Evolutionary conservation across 2,113 vertebrate species (phyloP), one percentile per base, ranked within the genome.

Genomic region (Mormyrus iriodes): DNA sequence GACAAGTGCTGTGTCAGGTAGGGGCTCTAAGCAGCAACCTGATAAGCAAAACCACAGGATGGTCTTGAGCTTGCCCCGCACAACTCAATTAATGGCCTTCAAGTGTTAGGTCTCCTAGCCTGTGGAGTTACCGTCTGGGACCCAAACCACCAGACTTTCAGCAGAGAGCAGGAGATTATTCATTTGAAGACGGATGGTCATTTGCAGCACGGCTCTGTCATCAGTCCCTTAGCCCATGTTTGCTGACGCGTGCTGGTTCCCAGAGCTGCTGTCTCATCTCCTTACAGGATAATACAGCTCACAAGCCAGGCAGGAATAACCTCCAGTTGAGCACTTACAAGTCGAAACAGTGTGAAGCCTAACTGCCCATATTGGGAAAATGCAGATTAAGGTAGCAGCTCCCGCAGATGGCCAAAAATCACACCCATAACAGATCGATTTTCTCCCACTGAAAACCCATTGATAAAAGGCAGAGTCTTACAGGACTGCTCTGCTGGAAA

Each of bases 191-290:
- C 12, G 58, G 44, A 24, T 35, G 27, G 48, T 88, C 89, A 89
- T 90, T 92, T 90, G 89, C 87, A 61, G 31, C 51, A 89, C 86
- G 89, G 85, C 90, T 84, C 12, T 42, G 61, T 90, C 87, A 90
- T 86, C 65, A 86, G 12, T 90, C 65, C 87, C 3, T 85, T 3
- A 27, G 51, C 58, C 91, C 91, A 87, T 89, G 92, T 88, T 19
- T 85, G 88, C 91, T 89, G 88, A 93, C 91, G 90, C 46, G 73
- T 88, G 53, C 90, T n/a, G 31, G 58, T 12, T 91, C 21, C 65
- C 76, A 7, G 52, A 89, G 91, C 91, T 91, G 90, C 90, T 82
- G 90, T 73, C 53, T 95, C 95, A 95, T 94, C 93, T 92, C 92
- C 95, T 94, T 94, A 94, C 65, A 89, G 58, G 88, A 90, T 79